Base-by-base conservation (phyloP, 2,797 vertebrate species). In the Rallus crepitans region DNA sequence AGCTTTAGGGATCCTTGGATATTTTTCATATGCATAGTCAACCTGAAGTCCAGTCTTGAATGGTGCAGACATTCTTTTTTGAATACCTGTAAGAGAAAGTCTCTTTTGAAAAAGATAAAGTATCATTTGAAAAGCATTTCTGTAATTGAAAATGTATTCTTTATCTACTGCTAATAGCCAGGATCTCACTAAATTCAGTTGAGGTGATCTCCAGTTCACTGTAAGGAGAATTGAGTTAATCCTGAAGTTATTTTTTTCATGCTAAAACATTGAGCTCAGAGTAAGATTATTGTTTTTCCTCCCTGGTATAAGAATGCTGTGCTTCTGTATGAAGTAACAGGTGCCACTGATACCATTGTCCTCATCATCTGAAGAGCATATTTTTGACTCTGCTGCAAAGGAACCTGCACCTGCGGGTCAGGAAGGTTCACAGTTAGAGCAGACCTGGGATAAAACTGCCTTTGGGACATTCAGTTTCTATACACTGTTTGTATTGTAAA, bases 31-130 rank as follows among this genome's bases (percentile, higher is more conserved):
- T 3, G 33, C 48, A 8, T 73, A 47, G 39, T 90, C 66, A 82
- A 35, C 71, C 42, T 70, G 93, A 89, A 66, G 35, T 89, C 66
- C 61, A 30, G 4, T 70, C 63, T 87, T 82, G 59, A 93, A 28
- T 89, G 85, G 81, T 61, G 63, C 64, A 77, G 72, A 66, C 70
- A 73, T 86, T 76, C 71, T 82, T 92, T 92, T 90, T 61, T 94
- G 83, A 79, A 92, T 91, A 92, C 92, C 98, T 98, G 11, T 56
- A 96, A 96, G 87, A 97, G 73, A 97, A 96, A 95, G 19, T 45
- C 47, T 50, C 2, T 37, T 37, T 37, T 37, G 37, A 37, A 37
- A 37, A 37, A 37, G 37, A 37, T 37, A 37, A 11, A 37, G 9
- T 37, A 9, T 37, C 3, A 12, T 80, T 76, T 35, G 25, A 90